Percentiles rank a stretch among this genome's conserved stretches.
These are phyloP conservation scores for Thalassaphorura encarpata DNA, from an alignment of 1,140 invertebrate genomes.

Conservation along the genomic window DNA sequence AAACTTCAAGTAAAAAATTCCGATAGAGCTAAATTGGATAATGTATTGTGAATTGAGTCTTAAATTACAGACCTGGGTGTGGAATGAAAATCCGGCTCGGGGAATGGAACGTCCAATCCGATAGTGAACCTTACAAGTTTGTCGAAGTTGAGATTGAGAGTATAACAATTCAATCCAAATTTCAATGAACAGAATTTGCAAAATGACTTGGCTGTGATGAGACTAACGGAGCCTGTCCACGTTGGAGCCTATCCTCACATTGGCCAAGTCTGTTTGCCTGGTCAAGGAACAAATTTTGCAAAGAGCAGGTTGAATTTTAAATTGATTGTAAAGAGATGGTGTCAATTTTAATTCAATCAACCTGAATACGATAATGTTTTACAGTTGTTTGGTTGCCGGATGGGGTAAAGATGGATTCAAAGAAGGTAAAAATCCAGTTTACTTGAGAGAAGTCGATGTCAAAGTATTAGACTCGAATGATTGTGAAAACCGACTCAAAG, in stretches of 20 bases:
- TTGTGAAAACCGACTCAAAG: conserved; percentile 52
- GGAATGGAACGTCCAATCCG: conserved; percentile 54
- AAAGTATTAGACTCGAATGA: conserved; percentile 48
- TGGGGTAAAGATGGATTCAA: conserved; percentile 71
- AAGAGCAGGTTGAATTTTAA: conserved; percentile 34
- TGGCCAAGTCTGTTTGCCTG: conserved; percentile 57
- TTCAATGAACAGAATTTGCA: conserved; percentile 54
- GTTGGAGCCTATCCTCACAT: conserved; percentile 52
- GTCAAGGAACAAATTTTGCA: conserved; percentile 43
- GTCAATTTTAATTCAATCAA: too few species aligned
- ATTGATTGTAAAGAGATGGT: too few species aligned
- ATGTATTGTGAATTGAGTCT: conserved; percentile 31
- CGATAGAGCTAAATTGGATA: too few species aligned
- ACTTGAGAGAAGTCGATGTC: conserved; percentile 58
- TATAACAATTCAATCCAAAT: conserved; percentile 51
- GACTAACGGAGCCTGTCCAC: conserved; percentile 47
- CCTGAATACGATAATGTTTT: too few species aligned
- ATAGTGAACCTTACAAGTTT: conserved; percentile 49
- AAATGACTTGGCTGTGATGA: conserved; percentile 58
- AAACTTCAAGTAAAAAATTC: conserved; percentile 49
- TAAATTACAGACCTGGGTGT: conserved; percentile 33
- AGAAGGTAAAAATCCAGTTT: conserved; percentile 51
- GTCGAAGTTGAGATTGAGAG: conserved; percentile 46
- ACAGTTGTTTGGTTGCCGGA: conserved; percentile 59
- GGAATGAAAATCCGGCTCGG: conserved; percentile 53